phyloP scores from a whole-genome alignment of 2,113 vertebrate genomes.

The Rhombomys opimus region DNA sequence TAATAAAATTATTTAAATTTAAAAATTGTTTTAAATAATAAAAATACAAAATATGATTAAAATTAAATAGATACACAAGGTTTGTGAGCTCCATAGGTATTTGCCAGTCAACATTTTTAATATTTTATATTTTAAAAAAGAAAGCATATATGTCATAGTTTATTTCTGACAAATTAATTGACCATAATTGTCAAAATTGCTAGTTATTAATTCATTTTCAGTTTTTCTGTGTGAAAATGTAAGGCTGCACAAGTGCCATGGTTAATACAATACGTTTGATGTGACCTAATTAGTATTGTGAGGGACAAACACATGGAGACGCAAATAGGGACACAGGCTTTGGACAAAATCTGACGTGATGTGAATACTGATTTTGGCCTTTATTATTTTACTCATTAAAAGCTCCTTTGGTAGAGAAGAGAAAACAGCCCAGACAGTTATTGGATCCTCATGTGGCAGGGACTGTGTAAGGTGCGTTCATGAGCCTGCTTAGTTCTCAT shows the following conservation, averaged over 20 bases:
- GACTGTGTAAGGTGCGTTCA: neutral
- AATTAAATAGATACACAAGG: neutral
- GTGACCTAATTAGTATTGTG: constrained; percentile 93
- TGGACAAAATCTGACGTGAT: constrained; percentile 89
- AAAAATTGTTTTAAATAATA: constrained; percentile 52
- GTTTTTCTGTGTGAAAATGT: constrained; percentile 88
- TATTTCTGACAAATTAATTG: constrained; percentile 90
- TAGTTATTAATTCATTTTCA: constrained; percentile 91
- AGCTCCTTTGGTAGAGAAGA: constrained; percentile 61
- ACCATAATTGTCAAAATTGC: constrained; percentile 91
- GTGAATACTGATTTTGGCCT: constrained; percentile 89
- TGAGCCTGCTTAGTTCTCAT: constrained; percentile 16
- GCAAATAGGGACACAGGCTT: constrained; percentile 86
- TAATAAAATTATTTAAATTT: neutral
- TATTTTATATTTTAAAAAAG: constrained; percentile 82
- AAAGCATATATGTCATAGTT: constrained; percentile 82
- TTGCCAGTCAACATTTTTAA: constrained; percentile 68
- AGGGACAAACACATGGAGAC: constrained; percentile 87
- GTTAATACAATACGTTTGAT: constrained; percentile 89
- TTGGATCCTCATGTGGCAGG: neutral
- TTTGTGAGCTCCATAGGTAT: constrained; percentile 26
- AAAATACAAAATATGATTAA: neutral
- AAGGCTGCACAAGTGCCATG: constrained; percentile 89
- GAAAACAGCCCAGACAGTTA: constrained; percentile 34
- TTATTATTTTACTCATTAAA: constrained; percentile 82